These are phyloP conservation scores for Coleophora flavipennella DNA, from an alignment of 2,888 invertebrate species.

Conservation along the genomic window DNA sequence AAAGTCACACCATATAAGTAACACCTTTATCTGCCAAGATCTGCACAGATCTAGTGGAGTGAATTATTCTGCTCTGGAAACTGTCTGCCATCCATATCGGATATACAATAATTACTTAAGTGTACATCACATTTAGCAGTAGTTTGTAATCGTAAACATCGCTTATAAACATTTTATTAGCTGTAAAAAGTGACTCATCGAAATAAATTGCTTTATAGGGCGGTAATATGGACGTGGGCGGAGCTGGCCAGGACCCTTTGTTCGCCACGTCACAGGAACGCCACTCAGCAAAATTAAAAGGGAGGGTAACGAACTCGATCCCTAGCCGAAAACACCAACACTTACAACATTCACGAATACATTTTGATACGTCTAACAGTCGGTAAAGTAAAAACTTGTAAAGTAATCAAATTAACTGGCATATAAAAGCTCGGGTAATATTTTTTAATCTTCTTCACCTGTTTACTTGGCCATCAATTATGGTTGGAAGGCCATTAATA, in stretches of 20 bases:
- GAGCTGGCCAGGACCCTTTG: conserved; percentile 57
- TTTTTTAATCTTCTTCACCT: conserved; percentile 50
- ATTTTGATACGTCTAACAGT: too few relatives aligned
- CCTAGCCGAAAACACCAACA: conserved; percentile 19
- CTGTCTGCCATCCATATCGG: conserved; percentile 28
- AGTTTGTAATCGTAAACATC: not conserved
- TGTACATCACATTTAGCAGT: conserved; percentile 22
- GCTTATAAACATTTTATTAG: conserved; percentile 34
- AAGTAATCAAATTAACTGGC: too few relatives aligned
- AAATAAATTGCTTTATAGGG: conserved; percentile 53
- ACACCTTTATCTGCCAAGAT: conserved; percentile 39
- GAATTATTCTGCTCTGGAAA: conserved; percentile 36
- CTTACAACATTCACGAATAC: too few relatives aligned
- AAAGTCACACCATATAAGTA: too few relatives aligned
- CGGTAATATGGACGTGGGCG: conserved; percentile 51
- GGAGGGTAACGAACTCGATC: conserved; percentile 40
- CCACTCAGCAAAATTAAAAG: conserved; percentile 67
- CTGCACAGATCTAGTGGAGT: conserved; percentile 38
- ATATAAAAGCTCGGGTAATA: too few relatives aligned
- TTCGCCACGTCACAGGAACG: conserved; percentile 58
- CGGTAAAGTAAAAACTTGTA: too few relatives aligned
- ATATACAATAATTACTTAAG: conserved; percentile 30
- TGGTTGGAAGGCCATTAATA: conserved; percentile 42
- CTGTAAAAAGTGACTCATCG: conserved; percentile 50
- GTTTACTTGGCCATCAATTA: conserved; percentile 49